Conservation (phyloP, 2,113 vertebrate genomes). For the Morone saxatilis region DNA sequence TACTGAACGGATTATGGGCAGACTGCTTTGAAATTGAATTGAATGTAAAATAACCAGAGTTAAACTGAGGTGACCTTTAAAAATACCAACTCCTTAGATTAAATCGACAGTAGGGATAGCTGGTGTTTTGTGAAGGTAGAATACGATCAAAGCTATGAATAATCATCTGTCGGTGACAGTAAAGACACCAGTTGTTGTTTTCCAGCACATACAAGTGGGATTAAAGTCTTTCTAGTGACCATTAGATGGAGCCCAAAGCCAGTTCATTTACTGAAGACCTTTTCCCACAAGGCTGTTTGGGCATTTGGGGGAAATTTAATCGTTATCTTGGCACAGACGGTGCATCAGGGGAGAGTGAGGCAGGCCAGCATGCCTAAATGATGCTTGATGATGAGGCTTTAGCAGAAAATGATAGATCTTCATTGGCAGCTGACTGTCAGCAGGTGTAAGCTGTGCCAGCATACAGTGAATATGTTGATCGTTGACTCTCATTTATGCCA, state of each 20-base stretch:
- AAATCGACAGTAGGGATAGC: background rate
- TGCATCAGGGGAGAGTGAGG: constrained; percentile 51
- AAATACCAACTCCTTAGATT: background rate
- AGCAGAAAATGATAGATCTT: constrained; percentile 74
- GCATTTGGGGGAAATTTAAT: constrained; percentile 67
- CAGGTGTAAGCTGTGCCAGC: constrained; percentile 64
- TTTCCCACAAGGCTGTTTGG: constrained; percentile 40
- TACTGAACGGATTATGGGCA: background rate
- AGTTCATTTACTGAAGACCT: constrained; percentile 25
- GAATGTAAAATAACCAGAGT: background rate
- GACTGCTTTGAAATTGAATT: constrained; percentile 2
- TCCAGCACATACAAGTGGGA: background rate
- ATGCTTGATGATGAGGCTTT: constrained; percentile 76
- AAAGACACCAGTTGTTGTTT: background rate
- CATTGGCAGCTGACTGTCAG: constrained; percentile 76
- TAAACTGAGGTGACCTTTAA: constrained; percentile 2
- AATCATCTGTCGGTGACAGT: background rate
- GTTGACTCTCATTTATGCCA: constrained; percentile 55
- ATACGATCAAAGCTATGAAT: background rate
- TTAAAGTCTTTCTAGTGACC: constrained; percentile 40
- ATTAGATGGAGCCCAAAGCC: constrained; percentile 73
- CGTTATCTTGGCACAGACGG: constrained; percentile 56
- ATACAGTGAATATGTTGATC: constrained; percentile 65
- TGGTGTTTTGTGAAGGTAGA: background rate
- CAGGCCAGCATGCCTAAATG: constrained; percentile 71